Conservation (phyloP, 1,140 invertebrate genomes). For the Conus betulinus region DNA sequence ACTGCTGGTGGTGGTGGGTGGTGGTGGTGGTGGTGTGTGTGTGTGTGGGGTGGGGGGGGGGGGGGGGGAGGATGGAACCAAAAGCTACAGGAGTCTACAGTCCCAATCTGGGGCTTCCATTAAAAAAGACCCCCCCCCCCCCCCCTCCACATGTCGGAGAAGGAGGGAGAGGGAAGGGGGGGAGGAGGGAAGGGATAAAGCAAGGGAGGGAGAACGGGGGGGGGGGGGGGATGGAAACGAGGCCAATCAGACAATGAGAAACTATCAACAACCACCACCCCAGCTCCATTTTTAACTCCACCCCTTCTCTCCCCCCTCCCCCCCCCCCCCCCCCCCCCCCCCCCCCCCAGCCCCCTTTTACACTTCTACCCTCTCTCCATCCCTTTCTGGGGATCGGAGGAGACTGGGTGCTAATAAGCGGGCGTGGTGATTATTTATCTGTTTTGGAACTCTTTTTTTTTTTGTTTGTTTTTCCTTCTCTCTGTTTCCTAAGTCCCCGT, state of each 20-base stretch:
- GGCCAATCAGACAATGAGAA: not conserved
- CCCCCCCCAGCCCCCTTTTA: no score
- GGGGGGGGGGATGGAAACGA: not conserved
- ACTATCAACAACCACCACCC: not conserved
- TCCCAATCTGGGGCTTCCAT: no score
- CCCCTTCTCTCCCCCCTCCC: not conserved
- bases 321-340: not conserved
- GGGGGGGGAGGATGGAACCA: no score
- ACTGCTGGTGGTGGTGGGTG: no score
- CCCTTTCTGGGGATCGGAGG: not conserved
- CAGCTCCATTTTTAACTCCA: not conserved
- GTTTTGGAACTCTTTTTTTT: not conserved
- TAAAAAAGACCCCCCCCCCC: no score
- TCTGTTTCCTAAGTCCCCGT: no score
- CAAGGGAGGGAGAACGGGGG: not conserved
- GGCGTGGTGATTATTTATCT: conserved; percentile 22
- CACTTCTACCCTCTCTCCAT: not conserved
- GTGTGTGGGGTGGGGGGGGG: no score
- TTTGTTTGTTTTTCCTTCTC: no score
- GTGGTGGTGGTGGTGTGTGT: no score
- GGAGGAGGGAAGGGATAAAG: not conserved
- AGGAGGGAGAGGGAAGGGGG: not conserved
- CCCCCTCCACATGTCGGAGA: no score
- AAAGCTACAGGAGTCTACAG: no score
- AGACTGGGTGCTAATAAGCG: not conserved